These are phyloP conservation scores for Notarius quadriscutis DNA, from an alignment of 2,113 vertebrate species.

Conservation along the genomic window DNA sequence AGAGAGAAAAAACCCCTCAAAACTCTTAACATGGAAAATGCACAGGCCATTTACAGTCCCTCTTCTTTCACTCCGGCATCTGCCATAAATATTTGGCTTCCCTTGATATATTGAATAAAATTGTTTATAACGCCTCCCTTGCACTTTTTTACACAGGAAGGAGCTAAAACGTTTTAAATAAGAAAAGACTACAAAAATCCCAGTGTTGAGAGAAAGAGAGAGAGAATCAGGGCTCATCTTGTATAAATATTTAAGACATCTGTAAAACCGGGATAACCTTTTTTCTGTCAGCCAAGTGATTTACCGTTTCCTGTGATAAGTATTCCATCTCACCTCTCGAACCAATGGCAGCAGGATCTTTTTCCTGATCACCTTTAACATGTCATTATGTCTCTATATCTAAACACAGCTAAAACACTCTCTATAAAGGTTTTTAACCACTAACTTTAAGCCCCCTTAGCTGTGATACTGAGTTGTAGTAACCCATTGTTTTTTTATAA, in stretches of 20 bases:
- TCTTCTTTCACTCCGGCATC: constrained; percentile 66
- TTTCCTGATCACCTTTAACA: constrained; percentile 26
- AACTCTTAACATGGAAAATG: constrained; percentile 34
- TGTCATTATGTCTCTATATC: neutral
- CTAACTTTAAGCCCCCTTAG: constrained; percentile 8
- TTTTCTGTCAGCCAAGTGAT: constrained; percentile 71
- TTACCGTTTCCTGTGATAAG: constrained; percentile 77
- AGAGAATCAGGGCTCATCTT: constrained; percentile 83
- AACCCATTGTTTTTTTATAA: neutral
- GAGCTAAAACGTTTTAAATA: constrained; percentile 75
- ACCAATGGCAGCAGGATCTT: constrained; percentile 42
- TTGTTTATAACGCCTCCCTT: constrained; percentile 82
- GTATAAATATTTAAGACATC: constrained; percentile 92
- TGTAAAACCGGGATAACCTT: constrained; percentile 82
- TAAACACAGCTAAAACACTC: constrained; percentile 40
- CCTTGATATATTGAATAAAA: constrained; percentile 86
- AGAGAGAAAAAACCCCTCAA: neutral
- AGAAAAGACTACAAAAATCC: constrained; percentile 49
- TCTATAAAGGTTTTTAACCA: neutral
- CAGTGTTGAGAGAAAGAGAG: constrained; percentile 71
- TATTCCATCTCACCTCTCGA: constrained; percentile 56
- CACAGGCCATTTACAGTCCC: constrained; percentile 63
- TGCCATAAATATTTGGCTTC: constrained; percentile 89
- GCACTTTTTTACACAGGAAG: constrained; percentile 80
- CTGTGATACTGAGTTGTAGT: neutral